Percentiles rank a stretch among this genome's conserved stretches.
phyloP scores from a whole-genome alignment of 2,797 vertebrate genomes.

The Oceanodroma leucorhoa region DNA sequence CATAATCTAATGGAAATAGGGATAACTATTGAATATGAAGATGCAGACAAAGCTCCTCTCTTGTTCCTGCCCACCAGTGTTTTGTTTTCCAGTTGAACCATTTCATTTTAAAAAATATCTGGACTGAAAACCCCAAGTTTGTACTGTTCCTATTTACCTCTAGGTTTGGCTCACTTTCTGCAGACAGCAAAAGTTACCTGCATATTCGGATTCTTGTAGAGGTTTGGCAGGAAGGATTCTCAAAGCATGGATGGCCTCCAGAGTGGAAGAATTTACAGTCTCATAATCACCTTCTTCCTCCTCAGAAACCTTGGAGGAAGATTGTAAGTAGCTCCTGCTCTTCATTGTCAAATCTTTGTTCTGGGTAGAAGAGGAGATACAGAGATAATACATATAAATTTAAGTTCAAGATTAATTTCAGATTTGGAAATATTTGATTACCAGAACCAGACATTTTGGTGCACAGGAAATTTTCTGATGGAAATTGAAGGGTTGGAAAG shows the following conservation, averaged over 20 bases:
- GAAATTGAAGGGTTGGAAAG: neutral
- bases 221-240: constrained; percentile 68
- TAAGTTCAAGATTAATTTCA: neutral
- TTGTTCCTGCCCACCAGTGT: neutral
- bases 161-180: neutral
- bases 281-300: constrained; percentile 49
- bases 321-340: neutral
- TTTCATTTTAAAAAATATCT: neutral
- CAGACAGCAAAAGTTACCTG: constrained; percentile 55
- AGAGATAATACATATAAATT: neutral
- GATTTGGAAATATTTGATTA: neutral
- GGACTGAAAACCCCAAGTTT: neutral
- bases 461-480: neutral
- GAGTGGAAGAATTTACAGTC: constrained; percentile 9
- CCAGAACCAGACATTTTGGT: neutral
- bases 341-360: neutral
- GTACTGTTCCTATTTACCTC: neutral
- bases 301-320: neutral
- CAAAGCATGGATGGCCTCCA: neutral
- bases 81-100: neutral
- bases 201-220: constrained; percentile 70
- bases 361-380: constrained; percentile 5
- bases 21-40: neutral
- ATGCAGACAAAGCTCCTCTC: neutral
- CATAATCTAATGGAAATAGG: neutral